Percentiles rank a stretch among this genome's conserved stretches.
Evolutionary conservation across 2,113 vertebrate species (phyloP).

Genomic region (Perca flavescens): DNA sequence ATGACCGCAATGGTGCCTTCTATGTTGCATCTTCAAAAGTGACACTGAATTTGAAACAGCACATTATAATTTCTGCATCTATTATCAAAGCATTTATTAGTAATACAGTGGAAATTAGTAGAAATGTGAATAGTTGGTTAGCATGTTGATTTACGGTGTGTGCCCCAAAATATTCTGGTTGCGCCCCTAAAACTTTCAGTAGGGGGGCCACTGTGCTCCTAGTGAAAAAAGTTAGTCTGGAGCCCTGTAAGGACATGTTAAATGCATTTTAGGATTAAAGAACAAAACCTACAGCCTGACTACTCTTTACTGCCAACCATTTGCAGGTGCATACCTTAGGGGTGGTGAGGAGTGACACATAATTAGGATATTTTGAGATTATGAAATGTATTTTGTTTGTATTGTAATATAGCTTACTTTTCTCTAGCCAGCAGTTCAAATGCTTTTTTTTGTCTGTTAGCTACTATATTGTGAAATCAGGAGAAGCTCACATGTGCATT

Average conservation of each 20-base stretch:
- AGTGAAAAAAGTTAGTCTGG: too few relatives aligned
- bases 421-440: neutral
- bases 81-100: too few relatives aligned
- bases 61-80: too few relatives aligned
- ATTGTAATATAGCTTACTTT: neutral
- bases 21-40: too few relatives aligned
- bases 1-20: too few relatives aligned
- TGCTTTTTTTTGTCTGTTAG: neutral
- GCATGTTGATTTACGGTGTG: too few relatives aligned
- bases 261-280: slow-evolving; percentile 20
- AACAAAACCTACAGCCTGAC: slow-evolving; percentile 26
- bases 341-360: neutral
- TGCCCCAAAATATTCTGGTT: too few relatives aligned
- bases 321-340: neutral
- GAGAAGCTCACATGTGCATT: slow-evolving; percentile 19
- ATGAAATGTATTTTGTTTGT: neutral
- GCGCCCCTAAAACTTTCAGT: too few relatives aligned
- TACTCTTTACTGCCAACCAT: neutral
- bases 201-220: too few relatives aligned
- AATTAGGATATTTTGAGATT: neutral
- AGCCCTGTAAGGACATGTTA: neutral
- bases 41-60: too few relatives aligned
- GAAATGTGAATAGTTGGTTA: too few relatives aligned
- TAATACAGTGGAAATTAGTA: too few relatives aligned
- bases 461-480: slow-evolving; percentile 12